These are phyloP conservation scores for Syngnathoides biaculeatus DNA, from an alignment of 2,113 vertebrate genomes.

Conservation along the genomic window DNA sequence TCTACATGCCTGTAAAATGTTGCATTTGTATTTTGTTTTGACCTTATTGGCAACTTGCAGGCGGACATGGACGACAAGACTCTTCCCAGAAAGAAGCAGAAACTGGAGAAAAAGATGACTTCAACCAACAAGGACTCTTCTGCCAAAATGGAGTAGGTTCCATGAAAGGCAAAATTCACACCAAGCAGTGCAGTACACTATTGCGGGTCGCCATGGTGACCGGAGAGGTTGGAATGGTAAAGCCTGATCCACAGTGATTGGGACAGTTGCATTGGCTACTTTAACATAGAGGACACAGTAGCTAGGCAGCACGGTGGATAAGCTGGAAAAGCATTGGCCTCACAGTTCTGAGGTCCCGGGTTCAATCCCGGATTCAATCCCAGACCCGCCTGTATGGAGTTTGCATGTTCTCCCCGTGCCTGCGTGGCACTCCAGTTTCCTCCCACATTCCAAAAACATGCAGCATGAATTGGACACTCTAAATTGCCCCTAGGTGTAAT, in stretches of 20 bases:
- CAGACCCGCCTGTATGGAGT: too few species aligned
- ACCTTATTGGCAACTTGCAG: slow-evolving; percentile 49
- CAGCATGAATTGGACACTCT: too few species aligned
- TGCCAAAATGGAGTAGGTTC: slow-evolving; percentile 74
- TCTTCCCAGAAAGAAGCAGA: slow-evolving; percentile 73
- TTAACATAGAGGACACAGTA: neutral
- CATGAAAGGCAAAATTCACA: neutral
- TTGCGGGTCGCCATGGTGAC: neutral
- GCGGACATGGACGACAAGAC: slow-evolving; percentile 52
- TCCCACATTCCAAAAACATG: too few species aligned
- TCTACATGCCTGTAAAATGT: neutral
- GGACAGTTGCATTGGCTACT: neutral
- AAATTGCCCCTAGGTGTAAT: too few species aligned
- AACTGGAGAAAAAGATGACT: slow-evolving; percentile 64
- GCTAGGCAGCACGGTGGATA: too few species aligned
- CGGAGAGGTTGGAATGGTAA: neutral
- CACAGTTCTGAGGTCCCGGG: too few species aligned
- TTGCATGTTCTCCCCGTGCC: too few species aligned
- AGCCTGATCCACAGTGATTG: neutral
- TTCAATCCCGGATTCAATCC: too few species aligned
- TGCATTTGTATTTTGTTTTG: neutral
- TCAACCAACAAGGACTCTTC: slow-evolving; percentile 35
- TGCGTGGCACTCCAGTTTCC: too few species aligned
- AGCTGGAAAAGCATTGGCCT: too few species aligned
- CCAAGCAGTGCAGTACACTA: neutral